These are phyloP conservation scores for Phoxinus phoxinus DNA, from an alignment of 2,113 vertebrate species.

Conservation along the genomic window DNA sequence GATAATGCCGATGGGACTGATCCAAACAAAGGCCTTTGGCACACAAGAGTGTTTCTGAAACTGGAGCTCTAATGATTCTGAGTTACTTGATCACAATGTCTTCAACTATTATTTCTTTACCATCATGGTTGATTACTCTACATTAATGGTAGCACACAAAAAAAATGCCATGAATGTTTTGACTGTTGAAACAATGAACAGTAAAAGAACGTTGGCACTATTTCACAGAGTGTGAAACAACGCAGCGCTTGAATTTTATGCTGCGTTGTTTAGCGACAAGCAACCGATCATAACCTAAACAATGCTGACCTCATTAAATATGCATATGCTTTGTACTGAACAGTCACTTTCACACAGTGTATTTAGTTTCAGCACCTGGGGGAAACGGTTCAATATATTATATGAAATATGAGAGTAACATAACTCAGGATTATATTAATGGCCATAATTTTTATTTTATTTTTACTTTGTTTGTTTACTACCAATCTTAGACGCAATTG, in stretches of 20 bases:
- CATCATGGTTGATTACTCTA: background rate
- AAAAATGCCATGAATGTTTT: background rate
- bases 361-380: constrained; percentile 12
- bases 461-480: background rate
- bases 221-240: background rate
- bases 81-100: background rate
- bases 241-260: background rate
- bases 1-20: constrained; percentile 29
- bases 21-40: constrained; percentile 11
- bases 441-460: background rate
- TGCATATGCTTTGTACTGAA: background rate
- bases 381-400: background rate
- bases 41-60: background rate
- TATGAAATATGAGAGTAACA: background rate
- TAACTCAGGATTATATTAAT: background rate
- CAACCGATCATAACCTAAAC: background rate
- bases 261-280: constrained; percentile 11
- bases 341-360: background rate
- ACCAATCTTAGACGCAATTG: background rate
- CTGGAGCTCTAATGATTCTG: background rate
- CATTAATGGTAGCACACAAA: background rate
- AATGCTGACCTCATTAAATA: background rate
- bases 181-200: background rate
- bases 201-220: background rate
- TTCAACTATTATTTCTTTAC: background rate